These are phyloP conservation scores for Lasaia peninsularis DNA, from an alignment of 1,140 invertebrate species.

Conservation along the genomic window DNA sequence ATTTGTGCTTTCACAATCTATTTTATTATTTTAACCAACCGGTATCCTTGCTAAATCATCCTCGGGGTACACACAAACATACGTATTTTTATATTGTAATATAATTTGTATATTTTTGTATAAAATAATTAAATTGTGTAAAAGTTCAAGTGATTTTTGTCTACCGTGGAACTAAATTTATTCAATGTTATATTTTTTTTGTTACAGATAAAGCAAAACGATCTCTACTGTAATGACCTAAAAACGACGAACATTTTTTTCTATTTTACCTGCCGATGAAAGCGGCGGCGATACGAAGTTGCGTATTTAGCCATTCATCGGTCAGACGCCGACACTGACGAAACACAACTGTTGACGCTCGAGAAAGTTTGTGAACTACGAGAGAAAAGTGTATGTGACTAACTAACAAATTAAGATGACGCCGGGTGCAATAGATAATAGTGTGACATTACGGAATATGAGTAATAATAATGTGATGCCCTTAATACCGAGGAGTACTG, in stretches of 20 bases:
- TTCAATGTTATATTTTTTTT: background rate
- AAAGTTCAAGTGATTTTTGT: no score
- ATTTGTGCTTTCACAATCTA: no score
- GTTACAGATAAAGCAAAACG: background rate
- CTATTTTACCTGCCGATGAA: constrained; percentile 9
- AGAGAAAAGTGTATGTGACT: background rate
- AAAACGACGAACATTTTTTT: background rate
- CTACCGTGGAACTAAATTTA: no score
- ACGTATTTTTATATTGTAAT: no score
- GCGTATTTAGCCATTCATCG: background rate
- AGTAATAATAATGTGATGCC: constrained; percentile 67
- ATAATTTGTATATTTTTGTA: no score
- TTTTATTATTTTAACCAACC: no score
- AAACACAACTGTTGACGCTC: background rate
- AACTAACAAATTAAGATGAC: constrained; percentile 32
- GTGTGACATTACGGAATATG: constrained; percentile 24
- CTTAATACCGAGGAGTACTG: constrained; percentile 68
- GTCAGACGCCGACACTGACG: background rate
- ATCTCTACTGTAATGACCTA: background rate
- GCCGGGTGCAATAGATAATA: constrained; percentile 36
- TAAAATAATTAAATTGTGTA: no score
- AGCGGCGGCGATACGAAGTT: constrained; percentile 4
- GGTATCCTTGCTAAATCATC: no score
- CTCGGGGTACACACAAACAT: no score
- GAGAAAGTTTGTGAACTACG: constrained; percentile 5